Evolutionary conservation across 2,888 invertebrate genomes (phyloP).

Genomic region (Lamellibrachia columna): DNA sequence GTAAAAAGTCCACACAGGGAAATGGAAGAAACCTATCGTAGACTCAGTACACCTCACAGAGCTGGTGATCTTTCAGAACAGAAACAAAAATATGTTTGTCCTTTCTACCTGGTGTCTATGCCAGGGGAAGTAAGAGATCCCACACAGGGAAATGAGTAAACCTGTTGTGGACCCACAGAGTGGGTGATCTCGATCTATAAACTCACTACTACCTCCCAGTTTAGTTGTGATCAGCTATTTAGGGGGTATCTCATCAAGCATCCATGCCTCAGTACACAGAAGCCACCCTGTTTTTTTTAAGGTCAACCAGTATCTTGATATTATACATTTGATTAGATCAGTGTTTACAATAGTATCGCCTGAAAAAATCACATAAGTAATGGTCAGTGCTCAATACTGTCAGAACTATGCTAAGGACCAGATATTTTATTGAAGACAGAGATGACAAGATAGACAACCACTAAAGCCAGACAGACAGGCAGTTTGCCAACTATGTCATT

Average conservation of each 20-base stretch:
- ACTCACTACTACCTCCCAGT: too few relatives aligned
- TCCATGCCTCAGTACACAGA: background rate
- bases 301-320: background rate
- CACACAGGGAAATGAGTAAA: too few relatives aligned
- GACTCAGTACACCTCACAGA: too few relatives aligned
- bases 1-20: too few relatives aligned
- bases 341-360: background rate
- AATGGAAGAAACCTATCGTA: too few relatives aligned
- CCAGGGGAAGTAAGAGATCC: too few relatives aligned
- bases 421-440: background rate
- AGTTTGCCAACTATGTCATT: background rate
- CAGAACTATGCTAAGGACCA: background rate
- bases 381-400: background rate
- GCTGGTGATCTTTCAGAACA: too few relatives aligned
- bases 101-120: too few relatives aligned
- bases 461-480: background rate
- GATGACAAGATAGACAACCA: background rate
- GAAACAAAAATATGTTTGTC: too few relatives aligned
- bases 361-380: background rate
- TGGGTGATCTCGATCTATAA: too few relatives aligned
- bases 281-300: background rate
- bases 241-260: background rate
- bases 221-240: too few relatives aligned
- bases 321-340: background rate
- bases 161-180: too few relatives aligned